These are phyloP conservation scores for Colossoma macropomum DNA, from an alignment of 2,113 vertebrate species.

Conservation along the genomic window DNA sequence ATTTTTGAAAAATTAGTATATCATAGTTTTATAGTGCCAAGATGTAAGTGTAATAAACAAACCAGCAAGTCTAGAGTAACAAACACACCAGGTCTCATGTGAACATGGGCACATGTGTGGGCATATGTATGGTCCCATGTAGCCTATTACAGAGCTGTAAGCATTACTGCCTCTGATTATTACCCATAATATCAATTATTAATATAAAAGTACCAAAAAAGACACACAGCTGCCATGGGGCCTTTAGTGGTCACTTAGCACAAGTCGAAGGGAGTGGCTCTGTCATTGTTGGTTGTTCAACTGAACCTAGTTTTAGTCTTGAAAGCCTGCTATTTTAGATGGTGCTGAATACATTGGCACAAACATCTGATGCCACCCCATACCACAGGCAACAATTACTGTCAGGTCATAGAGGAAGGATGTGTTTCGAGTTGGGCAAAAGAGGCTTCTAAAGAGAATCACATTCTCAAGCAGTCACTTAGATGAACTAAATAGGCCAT, in stretches of 20 bases:
- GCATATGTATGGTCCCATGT: too few species aligned
- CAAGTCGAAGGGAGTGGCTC: not conserved
- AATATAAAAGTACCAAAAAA: not conserved
- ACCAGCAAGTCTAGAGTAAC: too few species aligned
- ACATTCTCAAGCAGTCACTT: slow-evolving; percentile 37
- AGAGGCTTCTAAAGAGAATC: slow-evolving; percentile 26
- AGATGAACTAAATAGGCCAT: slow-evolving; percentile 26
- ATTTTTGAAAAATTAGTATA: too few species aligned
- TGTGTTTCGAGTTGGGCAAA: slow-evolving; percentile 34
- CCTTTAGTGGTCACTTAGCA: not conserved
- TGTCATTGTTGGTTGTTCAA: not conserved
- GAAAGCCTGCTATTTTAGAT: slow-evolving; percentile 7
- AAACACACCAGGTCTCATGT: too few species aligned
- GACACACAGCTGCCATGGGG: not conserved
- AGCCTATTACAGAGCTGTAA: not conserved
- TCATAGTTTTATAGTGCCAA: too few species aligned
- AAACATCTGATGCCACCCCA: slow-evolving; percentile 18
- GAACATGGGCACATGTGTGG: too few species aligned
- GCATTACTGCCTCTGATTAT: too few species aligned
- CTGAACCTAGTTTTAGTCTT: slow-evolving; percentile 25
- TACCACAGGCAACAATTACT: slow-evolving; percentile 36
- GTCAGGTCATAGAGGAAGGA: slow-evolving; percentile 37
- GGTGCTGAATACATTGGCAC: slow-evolving; percentile 26
- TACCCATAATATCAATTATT: not conserved
- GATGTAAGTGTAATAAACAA: too few species aligned